Conservation (phyloP, 2,113 vertebrate genomes). For the Tricholaema leucomelas region DNA sequence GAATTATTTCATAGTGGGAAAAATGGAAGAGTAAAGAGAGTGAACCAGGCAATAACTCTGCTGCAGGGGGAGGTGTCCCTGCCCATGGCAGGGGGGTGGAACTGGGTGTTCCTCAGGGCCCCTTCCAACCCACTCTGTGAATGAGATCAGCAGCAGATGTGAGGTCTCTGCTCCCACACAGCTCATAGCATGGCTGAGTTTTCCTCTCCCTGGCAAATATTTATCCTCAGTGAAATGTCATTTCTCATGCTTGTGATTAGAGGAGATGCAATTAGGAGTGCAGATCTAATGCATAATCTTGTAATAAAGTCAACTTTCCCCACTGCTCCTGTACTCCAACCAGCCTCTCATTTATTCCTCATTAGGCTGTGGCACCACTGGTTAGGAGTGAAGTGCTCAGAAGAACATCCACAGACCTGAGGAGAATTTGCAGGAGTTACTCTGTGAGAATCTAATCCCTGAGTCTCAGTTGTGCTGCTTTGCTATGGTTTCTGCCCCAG, state of each 20-base stretch:
- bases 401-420: slow-evolving; percentile 1
- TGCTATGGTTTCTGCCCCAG: neutral
- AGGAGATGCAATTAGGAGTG: slow-evolving; percentile 45
- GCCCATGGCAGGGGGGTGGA: too few species aligned
- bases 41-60: neutral
- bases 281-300: slow-evolving; percentile 34
- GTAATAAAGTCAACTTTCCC: slow-evolving; percentile 30
- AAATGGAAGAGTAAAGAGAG: neutral
- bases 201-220: slow-evolving; percentile 2
- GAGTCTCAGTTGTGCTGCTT: neutral
- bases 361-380: neutral
- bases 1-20: neutral
- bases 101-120: too few species aligned
- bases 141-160: neutral
- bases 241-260: slow-evolving; percentile 19
- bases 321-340: neutral
- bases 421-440: slow-evolving; percentile 9
- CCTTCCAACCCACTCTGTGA: too few species aligned
- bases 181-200: neutral
- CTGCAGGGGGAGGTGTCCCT: too few species aligned
- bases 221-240: neutral
- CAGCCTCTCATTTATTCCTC: slow-evolving; percentile 52
- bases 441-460: neutral
- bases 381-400: neutral
- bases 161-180: neutral